phyloP scores from a whole-genome alignment of 2,888 invertebrate genomes.

The Schizotus pectinicornis region DNA sequence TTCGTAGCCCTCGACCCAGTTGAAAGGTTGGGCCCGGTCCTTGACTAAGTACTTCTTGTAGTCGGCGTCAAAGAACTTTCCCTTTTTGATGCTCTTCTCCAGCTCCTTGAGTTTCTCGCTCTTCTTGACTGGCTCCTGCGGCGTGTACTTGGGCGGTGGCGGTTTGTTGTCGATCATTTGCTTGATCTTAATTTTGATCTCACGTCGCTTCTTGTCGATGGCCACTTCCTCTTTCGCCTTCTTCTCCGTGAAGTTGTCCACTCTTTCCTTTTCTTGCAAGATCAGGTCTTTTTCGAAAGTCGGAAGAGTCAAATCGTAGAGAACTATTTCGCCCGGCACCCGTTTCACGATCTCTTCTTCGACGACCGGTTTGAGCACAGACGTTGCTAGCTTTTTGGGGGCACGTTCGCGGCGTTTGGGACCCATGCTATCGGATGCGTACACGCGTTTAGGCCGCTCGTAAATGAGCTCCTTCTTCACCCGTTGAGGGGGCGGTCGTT shows the following conservation, averaged over 20 bases:
- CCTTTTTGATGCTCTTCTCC: conserved; percentile 54
- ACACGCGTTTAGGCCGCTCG: conserved; percentile 53
- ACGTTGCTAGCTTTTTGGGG: conserved; percentile 42
- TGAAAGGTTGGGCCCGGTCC: conserved; percentile 38
- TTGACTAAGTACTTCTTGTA: conserved; percentile 53
- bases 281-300: conserved; percentile 53
- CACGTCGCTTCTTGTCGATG: conserved; percentile 52
- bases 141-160: conserved; percentile 49
- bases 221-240: conserved; percentile 52
- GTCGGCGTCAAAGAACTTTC: conserved; percentile 55
- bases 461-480: conserved; percentile 51
- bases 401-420: conserved; percentile 52
- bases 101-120: conserved; percentile 54
- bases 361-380: conserved; percentile 15
- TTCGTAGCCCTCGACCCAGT: conserved; percentile 52
- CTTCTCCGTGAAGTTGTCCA: conserved; percentile 52
- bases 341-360: conserved; percentile 27
- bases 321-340: conserved; percentile 28
- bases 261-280: conserved; percentile 53
- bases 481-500: conserved; percentile 41
- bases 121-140: conserved; percentile 54
- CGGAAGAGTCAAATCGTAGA: conserved; percentile 46
- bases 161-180: conserved; percentile 46
- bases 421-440: conserved; percentile 49
- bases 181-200: conserved; percentile 49